Conservation (phyloP, 2,113 vertebrate genomes). For the Orycteropus afer region DNA sequence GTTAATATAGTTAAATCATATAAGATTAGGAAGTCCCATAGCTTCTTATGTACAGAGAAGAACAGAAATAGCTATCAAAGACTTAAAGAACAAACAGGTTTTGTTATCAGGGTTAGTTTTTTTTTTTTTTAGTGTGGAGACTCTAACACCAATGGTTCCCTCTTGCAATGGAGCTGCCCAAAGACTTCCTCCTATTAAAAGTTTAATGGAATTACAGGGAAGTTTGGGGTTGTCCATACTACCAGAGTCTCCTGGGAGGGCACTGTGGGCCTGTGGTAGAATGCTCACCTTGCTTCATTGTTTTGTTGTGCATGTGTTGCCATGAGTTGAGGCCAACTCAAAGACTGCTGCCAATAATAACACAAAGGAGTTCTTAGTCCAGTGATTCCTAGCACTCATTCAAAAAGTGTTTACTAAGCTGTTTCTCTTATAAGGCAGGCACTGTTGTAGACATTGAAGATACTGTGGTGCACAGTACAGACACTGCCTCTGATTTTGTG, state of each 20-base stretch:
- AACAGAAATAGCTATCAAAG: constrained; percentile 2
- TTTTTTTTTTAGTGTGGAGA: too few relatives aligned
- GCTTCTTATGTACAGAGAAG: not conserved
- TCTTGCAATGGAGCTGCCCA: not conserved
- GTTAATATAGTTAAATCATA: constrained; percentile 21
- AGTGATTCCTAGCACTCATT: not conserved
- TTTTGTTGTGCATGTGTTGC: too few relatives aligned
- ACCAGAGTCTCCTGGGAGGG: not conserved
- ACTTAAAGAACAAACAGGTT: not conserved
- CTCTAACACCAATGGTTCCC: not conserved
- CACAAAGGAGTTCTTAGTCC: not conserved
- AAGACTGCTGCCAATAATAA: not conserved
- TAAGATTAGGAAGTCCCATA: constrained; percentile 5
- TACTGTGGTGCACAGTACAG: not conserved
- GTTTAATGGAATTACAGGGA: not conserved
- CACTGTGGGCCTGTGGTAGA: not conserved
- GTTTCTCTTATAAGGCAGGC: not conserved
- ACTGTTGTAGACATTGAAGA: not conserved
- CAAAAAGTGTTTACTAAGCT: not conserved
- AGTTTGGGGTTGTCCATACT: not conserved
- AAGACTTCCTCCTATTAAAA: not conserved
- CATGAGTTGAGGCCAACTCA: too few relatives aligned
- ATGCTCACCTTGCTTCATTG: not conserved
- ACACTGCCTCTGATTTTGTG: not conserved
- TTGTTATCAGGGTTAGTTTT: not conserved